A percentile compares a stretch with the other conserved stretches of the same genome.
These are phyloP conservation scores for Pardalotus punctatus DNA, from an alignment of 2,113 vertebrate species.

Conservation along the genomic window DNA sequence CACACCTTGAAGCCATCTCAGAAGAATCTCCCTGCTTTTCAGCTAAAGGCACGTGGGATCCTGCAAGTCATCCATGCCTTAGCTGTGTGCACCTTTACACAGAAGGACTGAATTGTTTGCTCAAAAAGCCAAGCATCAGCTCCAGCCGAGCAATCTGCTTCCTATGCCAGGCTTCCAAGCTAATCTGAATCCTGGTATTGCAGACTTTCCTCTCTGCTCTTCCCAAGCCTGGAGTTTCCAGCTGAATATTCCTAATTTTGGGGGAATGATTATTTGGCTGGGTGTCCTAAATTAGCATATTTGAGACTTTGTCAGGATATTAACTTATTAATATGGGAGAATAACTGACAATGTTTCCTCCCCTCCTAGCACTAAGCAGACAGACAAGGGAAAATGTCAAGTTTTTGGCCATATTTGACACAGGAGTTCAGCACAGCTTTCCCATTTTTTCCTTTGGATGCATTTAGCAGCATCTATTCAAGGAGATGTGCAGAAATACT, in stretches of 20 bases:
- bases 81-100: neutral
- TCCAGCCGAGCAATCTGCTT: neutral
- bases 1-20: neutral
- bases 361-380: neutral
- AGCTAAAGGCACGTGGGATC: fast-evolving
- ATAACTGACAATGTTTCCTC: neutral
- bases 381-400: neutral
- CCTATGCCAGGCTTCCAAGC: neutral
- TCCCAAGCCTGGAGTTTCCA: neutral
- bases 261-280: neutral
- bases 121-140: neutral
- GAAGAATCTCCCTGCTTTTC: neutral
- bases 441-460: neutral
- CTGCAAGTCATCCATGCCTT: neutral
- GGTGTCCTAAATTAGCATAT: neutral
- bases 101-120: neutral
- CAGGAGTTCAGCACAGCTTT: slow-evolving; percentile 10
- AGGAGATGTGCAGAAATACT: slow-evolving; percentile 10
- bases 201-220: neutral
- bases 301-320: neutral
- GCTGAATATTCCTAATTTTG: neutral
- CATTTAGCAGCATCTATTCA: slow-evolving; percentile 25
- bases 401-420: neutral
- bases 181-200: neutral
- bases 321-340: neutral